Evolutionary conservation across 2,888 invertebrate species (phyloP).

Genomic region (Amiota mariae): DNA sequence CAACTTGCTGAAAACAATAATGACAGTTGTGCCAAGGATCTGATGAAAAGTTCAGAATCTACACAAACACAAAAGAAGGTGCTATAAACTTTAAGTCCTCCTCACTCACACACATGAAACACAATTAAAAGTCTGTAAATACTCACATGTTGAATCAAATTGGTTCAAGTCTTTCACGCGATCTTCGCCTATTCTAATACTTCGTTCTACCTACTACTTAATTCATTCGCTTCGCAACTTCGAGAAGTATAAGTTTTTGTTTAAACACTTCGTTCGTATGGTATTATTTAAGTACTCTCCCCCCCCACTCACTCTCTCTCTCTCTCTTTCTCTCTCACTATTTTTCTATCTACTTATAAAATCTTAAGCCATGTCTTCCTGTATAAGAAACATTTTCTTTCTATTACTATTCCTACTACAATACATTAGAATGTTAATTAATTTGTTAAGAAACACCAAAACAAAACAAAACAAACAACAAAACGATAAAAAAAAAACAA

Average conservation of each 20-base stretch:
- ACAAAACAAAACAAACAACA: slow-evolving; percentile 53
- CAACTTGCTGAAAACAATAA: slow-evolving; percentile 61
- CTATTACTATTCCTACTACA: slow-evolving; percentile 1
- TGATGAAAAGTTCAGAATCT: slow-evolving; percentile 28
- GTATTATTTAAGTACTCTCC: slow-evolving; percentile 19
- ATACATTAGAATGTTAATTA: slow-evolving; percentile 64
- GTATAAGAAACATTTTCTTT: too few relatives aligned
- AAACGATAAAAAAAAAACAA: not conserved
- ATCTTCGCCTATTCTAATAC: not conserved
- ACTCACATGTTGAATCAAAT: not conserved
- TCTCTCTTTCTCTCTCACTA: not conserved
- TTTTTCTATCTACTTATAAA: too few relatives aligned
- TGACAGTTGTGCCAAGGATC: slow-evolving; percentile 59
- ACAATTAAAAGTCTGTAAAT: slow-evolving; percentile 18
- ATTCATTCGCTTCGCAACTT: too few relatives aligned
- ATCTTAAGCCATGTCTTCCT: too few relatives aligned
- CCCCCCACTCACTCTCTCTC: too few relatives aligned
- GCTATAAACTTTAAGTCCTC: slow-evolving; percentile 45
- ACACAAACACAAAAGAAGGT: slow-evolving; percentile 41
- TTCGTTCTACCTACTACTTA: too few relatives aligned
- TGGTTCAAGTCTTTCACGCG: not conserved
- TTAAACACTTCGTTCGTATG: not conserved
- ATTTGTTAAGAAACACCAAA: slow-evolving; percentile 61
- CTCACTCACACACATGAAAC: not conserved
- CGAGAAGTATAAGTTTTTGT: too few relatives aligned